Percentiles rank a stretch among this genome's conserved stretches.
phyloP scores from a whole-genome alignment of 2,113 vertebrate genomes.

The Daubentonia madagascariensis region DNA sequence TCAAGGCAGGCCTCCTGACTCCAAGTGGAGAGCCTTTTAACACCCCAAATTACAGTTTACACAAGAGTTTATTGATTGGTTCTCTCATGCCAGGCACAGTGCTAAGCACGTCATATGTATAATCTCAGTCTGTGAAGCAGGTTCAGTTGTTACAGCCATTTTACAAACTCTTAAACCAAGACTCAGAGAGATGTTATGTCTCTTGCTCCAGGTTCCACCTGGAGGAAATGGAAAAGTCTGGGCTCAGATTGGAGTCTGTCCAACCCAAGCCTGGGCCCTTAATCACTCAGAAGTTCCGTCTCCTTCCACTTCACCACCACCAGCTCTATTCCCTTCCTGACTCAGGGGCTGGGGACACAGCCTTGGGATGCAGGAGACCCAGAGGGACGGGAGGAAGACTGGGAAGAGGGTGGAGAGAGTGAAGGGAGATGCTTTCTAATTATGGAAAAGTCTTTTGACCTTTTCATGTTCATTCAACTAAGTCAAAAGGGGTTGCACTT shows the following conservation, averaged over 20 bases:
- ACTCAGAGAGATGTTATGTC: rapidly evolving
- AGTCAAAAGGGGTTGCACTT: conserved; percentile 36
- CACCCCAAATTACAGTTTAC: too few relatives aligned
- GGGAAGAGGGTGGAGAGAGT: background rate
- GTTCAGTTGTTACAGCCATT: background rate
- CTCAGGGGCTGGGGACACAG: rapidly evolving
- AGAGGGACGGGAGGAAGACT: background rate
- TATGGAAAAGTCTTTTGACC: conserved; percentile 43
- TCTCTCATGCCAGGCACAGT: background rate
- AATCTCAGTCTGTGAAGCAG: background rate
- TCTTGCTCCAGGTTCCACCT: background rate
- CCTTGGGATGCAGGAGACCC: background rate
- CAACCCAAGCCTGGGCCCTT: background rate
- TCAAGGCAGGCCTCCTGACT: background rate
- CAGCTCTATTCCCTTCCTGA: background rate
- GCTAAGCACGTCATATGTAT: rapidly evolving
- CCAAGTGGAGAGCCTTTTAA: background rate
- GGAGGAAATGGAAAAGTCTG: background rate
- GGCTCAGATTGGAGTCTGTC: background rate
- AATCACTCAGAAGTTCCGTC: too few relatives aligned
- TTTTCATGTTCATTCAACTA: conserved; percentile 46
- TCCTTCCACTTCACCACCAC: rapidly evolving
- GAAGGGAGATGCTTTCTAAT: background rate
- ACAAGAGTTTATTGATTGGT: background rate
- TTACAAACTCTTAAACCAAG: background rate